phyloP scores from a whole-genome alignment of 2,797 vertebrate species.

The Crypturellus tataupa region DNA sequence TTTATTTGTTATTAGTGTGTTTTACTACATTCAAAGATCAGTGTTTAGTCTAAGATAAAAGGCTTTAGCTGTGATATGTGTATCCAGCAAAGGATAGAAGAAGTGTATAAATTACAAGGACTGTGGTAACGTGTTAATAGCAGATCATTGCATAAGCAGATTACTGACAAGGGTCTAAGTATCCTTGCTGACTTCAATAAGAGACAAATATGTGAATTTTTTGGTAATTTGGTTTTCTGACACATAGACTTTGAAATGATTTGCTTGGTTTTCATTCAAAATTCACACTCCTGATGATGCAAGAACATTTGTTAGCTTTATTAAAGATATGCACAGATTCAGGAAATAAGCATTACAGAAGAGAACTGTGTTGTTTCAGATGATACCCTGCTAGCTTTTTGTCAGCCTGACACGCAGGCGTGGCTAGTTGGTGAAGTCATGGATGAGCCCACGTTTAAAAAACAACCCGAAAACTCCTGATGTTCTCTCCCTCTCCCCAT shows the following conservation, averaged over 20 bases:
- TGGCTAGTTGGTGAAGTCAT: neutral
- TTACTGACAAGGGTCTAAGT: neutral
- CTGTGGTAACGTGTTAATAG: neutral
- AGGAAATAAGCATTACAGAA: neutral
- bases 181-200: neutral
- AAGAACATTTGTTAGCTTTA: neutral
- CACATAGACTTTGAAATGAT: neutral
- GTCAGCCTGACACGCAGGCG: neutral
- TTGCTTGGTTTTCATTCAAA: neutral
- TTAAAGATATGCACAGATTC: neutral
- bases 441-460: neutral
- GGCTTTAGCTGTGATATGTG: neutral
- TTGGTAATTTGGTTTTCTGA: neutral
- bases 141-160: neutral
- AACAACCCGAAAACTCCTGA: neutral
- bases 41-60: slow-evolving; percentile 1
- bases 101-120: neutral
- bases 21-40: neutral
- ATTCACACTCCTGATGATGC: neutral
- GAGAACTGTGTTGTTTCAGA: neutral
- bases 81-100: slow-evolving; percentile 36
- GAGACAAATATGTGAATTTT: neutral
- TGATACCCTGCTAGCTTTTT: neutral
- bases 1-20: neutral
- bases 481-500: neutral